Conservation (phyloP, 2,797 vertebrate genomes). For the Syncerus caffer region DNA sequence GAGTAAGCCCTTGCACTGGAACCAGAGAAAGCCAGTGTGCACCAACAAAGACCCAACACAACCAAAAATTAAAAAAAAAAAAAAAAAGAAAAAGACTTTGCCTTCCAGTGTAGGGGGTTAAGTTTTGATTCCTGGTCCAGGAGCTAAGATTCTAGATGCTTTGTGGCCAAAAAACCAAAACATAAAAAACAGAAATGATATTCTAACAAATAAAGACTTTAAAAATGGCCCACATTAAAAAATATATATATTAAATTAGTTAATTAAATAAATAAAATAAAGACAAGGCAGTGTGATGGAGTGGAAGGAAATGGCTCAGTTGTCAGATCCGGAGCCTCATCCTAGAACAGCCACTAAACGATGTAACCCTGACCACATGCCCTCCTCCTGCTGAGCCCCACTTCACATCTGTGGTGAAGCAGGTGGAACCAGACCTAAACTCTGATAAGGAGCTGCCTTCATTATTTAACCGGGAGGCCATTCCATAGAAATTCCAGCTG, state of each 20-base stretch:
- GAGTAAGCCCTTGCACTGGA: neutral
- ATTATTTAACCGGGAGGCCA: accelerated
- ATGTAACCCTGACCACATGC: neutral
- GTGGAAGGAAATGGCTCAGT: neutral
- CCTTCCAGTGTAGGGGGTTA: neutral
- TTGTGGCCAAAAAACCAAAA: neutral
- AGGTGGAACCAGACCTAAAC: neutral
- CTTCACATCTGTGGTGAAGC: neutral
- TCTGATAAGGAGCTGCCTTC: neutral
- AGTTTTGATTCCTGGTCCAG: neutral
- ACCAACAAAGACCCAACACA: neutral
- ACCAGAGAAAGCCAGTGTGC: neutral
- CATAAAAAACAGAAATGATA: neutral
- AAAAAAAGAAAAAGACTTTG: neutral
- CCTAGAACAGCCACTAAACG: neutral
- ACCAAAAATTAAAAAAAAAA: neutral
- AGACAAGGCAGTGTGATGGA: neutral
- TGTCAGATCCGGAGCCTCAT: neutral
- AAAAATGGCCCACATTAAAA: neutral
- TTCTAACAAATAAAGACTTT: neutral
- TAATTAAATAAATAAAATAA: neutral
- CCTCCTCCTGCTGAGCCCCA: accelerated
- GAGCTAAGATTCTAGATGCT: neutral
- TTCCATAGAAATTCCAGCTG: neutral
- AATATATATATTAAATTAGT: neutral